Evolutionary conservation across 2,113 vertebrate genomes (phyloP).

Genomic region (Thunnus thynnus): DNA sequence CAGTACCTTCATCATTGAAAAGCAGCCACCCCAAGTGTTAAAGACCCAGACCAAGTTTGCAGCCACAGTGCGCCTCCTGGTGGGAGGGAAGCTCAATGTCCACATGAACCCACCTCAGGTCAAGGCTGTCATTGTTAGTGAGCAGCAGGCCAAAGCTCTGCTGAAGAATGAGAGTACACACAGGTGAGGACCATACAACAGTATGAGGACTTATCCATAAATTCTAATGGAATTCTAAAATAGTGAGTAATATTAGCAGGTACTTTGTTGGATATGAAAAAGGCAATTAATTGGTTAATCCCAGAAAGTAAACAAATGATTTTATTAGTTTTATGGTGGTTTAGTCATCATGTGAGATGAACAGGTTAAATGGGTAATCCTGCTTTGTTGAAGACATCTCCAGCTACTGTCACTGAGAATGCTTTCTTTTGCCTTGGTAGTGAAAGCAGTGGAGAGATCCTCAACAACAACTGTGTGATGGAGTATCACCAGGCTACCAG

Average conservation of each 20-base stretch:
- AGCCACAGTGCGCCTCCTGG: constrained; percentile 93
- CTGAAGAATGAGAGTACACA: constrained; percentile 92
- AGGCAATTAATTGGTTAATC: neutral
- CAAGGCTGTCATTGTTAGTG: constrained; percentile 96
- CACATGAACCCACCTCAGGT: constrained; percentile 98
- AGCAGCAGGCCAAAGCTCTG: constrained; percentile 93
- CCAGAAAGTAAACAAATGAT: neutral
- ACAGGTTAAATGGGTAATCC: neutral
- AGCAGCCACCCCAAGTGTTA: constrained; percentile 96
- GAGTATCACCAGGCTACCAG: constrained; percentile 95
- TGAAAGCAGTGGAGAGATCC: constrained; percentile 94
- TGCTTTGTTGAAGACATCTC: neutral
- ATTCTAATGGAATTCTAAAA: neutral
- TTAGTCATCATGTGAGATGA: neutral
- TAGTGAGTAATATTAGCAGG: neutral
- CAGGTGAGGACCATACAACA: constrained; percentile 82
- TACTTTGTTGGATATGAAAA: neutral
- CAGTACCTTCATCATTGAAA: constrained; percentile 98
- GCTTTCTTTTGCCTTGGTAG: constrained; percentile 69
- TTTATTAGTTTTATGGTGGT: neutral
- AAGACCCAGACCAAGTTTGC: constrained; percentile 98
- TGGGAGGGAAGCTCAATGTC: constrained; percentile 95
- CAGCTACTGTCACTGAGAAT: neutral
- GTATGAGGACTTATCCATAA: neutral
- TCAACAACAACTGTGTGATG: constrained; percentile 97